Base-by-base conservation (phyloP, 2,888 invertebrate species). In the Hemicrepidius hirtus region DNA sequence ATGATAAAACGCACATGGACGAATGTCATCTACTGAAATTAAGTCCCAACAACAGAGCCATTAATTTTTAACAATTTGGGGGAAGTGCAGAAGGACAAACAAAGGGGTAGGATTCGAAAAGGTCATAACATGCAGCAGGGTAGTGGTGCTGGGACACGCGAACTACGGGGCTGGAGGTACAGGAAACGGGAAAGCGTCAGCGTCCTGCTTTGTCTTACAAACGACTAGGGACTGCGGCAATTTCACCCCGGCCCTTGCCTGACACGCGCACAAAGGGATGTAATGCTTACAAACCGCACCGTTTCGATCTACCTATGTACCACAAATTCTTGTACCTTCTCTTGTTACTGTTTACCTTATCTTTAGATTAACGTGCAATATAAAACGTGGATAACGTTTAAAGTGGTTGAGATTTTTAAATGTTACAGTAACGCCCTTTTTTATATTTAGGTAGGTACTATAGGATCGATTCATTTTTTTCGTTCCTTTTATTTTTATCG, bases 181-280 rank as follows among this genome's bases (percentile, higher is more conserved):
- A 24, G 59, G 65, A 24, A 41, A 66, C 60, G 50, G 68, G 62
- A 60, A 13, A 63, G 40, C 64, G 59, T 53, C 32, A 35, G 35
- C 63, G 70, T 57, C 46, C 44, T 53, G 18, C 24, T 41, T 28
- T 49, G 50, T 66, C 64, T 68, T 20, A 69, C 53, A 37, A 41
- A 69, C 49, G 53, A 65, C 68, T 71, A 64, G 70, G 65, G 71
- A 74, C 63, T 74, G 74, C 74, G 71, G 74, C 59, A 74, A 68
- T 74, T 70, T 44, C 64, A 68, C 73, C 73, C 68, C 50, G 49
- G 50, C 57, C 68, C 59, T 59, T 41, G 57, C 21, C 68, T 50
- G 65, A 65, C 73, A 73, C 59, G 73, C 73, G 73, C 73, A 69
- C 73, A 68, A 73, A 50, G 50, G 73, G 59, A 37, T 60, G 59